Base-by-base conservation (phyloP, 2,797 vertebrate genomes). In the Paramormyrops hopkinsi region DNA sequence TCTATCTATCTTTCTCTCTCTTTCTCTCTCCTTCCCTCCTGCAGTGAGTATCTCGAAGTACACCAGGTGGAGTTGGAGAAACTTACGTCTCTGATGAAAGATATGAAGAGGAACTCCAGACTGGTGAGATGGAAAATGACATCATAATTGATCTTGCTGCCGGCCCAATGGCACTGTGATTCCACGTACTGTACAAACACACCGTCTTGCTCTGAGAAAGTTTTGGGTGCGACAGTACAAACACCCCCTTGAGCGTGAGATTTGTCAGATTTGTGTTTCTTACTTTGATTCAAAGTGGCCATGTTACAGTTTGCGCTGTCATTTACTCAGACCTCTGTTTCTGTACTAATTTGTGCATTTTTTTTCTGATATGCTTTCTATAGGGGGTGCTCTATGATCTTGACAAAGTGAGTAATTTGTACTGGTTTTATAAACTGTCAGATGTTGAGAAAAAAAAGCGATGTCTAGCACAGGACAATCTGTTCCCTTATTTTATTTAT, bases 31-130 rank as follows among this genome's bases (percentile, higher is more conserved):
- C 25, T 62, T 14, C n/a, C 41, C 44, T 84, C 82, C 92, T 87
- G 4, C 92, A 99, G 98, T 89, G 98, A 99, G 88, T 99, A 99
- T 93, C 96, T 99, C 92, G 98, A 99, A 90, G 97, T 97, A 89
- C 98, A 99, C 94, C 98, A 99, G 91, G 94, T 96, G 0, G 98
- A 99, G 93, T 92, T 99, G 94, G 98, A 99, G 92, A 99, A 99
- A 93, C 93, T 99, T 92, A 97, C 95, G n/a, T 88, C 95, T 91
- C 97, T 99, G 92, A 95, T 99, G 94, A 99, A 99, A 94, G 98
- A 99, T 91, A 99, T 99, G 98, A 99, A 95, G 94, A 98, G 98
- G 92, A 99, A 99, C 94, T 99, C 98, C 44, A 97, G 98, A 90
- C 95, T 99, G 98, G 98, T 99, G 95, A 91, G 98, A 95, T 73